Conservation (phyloP, 2,797 vertebrate species). For the Rhinogobio ventralis region DNA sequence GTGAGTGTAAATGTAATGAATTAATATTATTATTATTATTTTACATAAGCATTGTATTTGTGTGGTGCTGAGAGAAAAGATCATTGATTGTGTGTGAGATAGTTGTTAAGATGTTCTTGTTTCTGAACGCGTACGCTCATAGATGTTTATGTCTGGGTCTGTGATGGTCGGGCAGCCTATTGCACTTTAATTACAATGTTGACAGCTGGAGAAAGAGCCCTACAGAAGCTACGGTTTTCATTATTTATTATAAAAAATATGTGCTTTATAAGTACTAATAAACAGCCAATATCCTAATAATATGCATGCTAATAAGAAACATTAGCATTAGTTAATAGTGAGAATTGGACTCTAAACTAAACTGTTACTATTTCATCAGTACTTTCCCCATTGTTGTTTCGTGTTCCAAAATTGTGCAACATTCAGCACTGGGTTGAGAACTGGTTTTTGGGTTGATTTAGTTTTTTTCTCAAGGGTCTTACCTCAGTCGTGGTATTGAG, state of each 20-base stretch:
- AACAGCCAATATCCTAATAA: no score
- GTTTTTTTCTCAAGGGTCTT: no score
- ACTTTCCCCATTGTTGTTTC: not conserved
- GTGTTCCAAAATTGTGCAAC: not conserved
- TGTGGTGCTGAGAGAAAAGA: not conserved
- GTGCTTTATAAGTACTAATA: no score
- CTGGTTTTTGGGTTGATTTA: no score
- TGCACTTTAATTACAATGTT: constrained; percentile 46
- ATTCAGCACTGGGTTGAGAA: not conserved
- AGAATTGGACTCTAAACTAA: no score
- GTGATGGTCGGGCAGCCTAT: constrained; percentile 26
- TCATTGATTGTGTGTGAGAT: not conserved
- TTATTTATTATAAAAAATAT: constrained; percentile 43
- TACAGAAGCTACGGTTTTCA: constrained; percentile 33
- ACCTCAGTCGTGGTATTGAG: no score
- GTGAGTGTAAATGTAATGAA: no score
- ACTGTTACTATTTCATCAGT: not conserved
- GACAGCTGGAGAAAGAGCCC: constrained; percentile 19
- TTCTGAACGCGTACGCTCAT: not conserved
- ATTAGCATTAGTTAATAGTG: no score
- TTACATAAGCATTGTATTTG: not conserved
- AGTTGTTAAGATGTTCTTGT: not conserved
- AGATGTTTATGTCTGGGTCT: constrained; percentile 23
- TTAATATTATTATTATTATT: no score
- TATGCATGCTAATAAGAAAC: no score